Evolutionary conservation across 2,113 vertebrate species (phyloP), one percentile per base, ranked within the genome.

Genomic region (Hypomesus transpacificus): DNA sequence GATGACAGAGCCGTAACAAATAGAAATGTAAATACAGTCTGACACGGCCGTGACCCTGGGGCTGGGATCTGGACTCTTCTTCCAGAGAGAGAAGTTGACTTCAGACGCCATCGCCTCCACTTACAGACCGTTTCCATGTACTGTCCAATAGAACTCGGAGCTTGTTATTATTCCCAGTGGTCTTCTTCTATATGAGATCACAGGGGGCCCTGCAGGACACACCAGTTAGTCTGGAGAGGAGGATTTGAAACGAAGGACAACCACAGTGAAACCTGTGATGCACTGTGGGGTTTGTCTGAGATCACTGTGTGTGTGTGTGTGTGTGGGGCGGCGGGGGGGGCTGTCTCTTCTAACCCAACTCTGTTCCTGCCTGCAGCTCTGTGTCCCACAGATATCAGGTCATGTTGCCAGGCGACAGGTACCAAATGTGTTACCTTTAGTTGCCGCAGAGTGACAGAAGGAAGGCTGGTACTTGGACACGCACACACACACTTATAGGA

Each of bases 391-490:
- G 85, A 88, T 88, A 88, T 83, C 74, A 78, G 81, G 71, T 81
- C 79, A 91, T 79, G 90, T 92, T 92, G 90, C 89, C 89, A 90
- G 82, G 90, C 87, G 85, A 91, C 90, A 86, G 84, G 87, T 90
- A 90, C 85, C 84, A 88, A 90, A 88, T 90, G 88, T 89, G 84
- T 87, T 83, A 75, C 73, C 59, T 58, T 74, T 74, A 14, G 88
- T 91, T 90, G 82, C 88, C 78, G 59, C 80, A 82, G 89, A 81
- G 39, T 46, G 81, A 89, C 73, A 11, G 84, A 79, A n/a, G 75
- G 73, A 77, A 81, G 87, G 90, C 87, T 71, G 88, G 86, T 82
- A 82, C 80, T 86, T 89, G 80, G 81, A 83, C 79, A 26, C 20
- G 13, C 66, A 34, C 4, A 34, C 4, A 68, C 50, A 68, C 66